Percentiles rank a stretch among this genome's conserved stretches.
Conservation (phyloP, 2,888 invertebrate genomes). For the Synergus umbraculus region DNA sequence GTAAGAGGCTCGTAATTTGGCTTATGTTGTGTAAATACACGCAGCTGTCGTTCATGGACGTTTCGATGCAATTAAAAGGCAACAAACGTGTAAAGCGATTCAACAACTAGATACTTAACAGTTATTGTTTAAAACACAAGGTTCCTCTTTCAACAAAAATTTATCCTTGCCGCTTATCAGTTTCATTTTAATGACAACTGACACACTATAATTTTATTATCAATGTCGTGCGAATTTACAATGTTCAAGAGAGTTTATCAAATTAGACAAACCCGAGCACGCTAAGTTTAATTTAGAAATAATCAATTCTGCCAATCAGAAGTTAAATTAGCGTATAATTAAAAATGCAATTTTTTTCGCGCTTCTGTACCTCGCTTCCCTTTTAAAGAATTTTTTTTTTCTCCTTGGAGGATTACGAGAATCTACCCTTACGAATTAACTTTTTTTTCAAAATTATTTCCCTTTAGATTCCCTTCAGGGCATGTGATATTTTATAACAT, state of each 20-base stretch:
- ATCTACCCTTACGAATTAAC: no score
- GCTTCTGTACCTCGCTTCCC: no score
- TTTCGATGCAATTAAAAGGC: slow-evolving; percentile 10
- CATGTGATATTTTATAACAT: no score
- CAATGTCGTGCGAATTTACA: not conserved
- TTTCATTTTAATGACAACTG: not conserved
- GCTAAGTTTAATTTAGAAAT: not conserved
- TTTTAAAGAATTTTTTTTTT: no score
- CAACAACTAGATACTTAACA: not conserved
- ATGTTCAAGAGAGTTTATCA: not conserved
- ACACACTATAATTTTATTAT: not conserved
- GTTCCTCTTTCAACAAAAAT: not conserved
- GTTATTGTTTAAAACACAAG: slow-evolving; percentile 12
- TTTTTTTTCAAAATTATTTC: no score
- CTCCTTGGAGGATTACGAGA: no score
- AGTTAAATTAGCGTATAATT: not conserved
- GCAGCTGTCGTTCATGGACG: slow-evolving; percentile 8
- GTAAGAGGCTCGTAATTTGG: slow-evolving; percentile 30
- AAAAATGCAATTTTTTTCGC: no score
- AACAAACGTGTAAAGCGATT: slow-evolving; percentile 1
- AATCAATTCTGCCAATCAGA: not conserved
- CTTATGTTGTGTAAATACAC: slow-evolving; percentile 10
- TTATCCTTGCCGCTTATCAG: slow-evolving; percentile 21
- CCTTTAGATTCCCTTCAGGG: no score
- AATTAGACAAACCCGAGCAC: not conserved